These are phyloP conservation scores for Pampus argenteus DNA, from an alignment of 2,797 vertebrate species.

Conservation along the genomic window DNA sequence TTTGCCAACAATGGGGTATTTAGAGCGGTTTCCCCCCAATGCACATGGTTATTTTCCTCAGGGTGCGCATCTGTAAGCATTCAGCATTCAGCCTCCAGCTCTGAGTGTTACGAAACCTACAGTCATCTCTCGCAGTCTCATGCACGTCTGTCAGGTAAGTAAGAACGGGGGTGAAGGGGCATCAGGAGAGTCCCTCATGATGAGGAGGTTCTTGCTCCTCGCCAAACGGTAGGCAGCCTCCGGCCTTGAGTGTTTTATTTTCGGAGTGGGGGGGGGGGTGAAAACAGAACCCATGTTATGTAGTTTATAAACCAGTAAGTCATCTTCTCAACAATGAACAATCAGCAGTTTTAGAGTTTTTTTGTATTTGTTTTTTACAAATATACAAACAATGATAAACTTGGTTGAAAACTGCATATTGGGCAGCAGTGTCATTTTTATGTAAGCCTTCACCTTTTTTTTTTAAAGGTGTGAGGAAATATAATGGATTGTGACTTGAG, in stretches of 20 bases:
- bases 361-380: background rate
- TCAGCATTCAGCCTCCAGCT: constrained; percentile 60
- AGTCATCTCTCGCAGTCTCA: constrained; percentile 62
- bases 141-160: constrained; percentile 34
- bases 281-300: background rate
- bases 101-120: constrained; percentile 71
- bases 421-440: background rate
- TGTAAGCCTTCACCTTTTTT: background rate
- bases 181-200: constrained; percentile 51
- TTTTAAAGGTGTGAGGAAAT: constrained; percentile 12
- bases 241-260: background rate
- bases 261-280: background rate
- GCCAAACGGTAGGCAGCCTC: background rate
- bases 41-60: constrained; percentile 47
- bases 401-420: constrained; percentile 14
- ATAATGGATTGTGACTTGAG: constrained; percentile 24
- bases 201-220: constrained; percentile 2
- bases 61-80: constrained; percentile 52
- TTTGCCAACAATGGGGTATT: constrained; percentile 71
- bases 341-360: background rate
- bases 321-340: background rate
- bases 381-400: background rate
- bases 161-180: constrained; percentile 32
- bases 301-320: background rate
- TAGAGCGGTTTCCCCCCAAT: constrained; percentile 50